Evolutionary conservation across 2,888 invertebrate species (phyloP), one percentile per base, ranked within the genome.

Genomic region (Hirudinaria manillensis): DNA sequence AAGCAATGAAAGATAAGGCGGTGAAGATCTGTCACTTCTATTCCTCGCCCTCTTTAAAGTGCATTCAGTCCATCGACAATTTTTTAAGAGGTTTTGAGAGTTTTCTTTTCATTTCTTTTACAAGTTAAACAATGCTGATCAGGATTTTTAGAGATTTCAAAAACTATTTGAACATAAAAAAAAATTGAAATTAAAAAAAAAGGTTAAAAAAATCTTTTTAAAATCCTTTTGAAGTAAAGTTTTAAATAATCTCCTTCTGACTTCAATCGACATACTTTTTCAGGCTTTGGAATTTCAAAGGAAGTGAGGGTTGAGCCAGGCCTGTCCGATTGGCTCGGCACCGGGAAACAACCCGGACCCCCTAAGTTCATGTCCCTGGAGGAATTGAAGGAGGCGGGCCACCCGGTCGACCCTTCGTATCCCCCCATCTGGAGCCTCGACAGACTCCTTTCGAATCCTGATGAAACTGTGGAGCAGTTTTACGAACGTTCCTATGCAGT

Each of bases 291-390:
- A 6, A 19, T 24, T 61, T 29, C 61, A 19, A 61, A n/a, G 21
- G 29, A 4, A 7, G 16, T 68, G 10, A 68, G 21, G 80, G 88
- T 97, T 24, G 97, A 97, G 83, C 94, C 94, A 0, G 93, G 93
- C 0, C 86, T 97, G 65, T 97, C 95, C 85, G 97, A 97, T 85
- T 97, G 92, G 92, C 88, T 93, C 82, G 90, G 90, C 45, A 96
- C 95, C 94, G 93, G 94, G 84, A 82, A 82, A 73, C 77, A 79
- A 2, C 81, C 80, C 29, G 61, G 68, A n/a, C 68, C 32, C 29
- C 68, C 83, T 45, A 79, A 76, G 45, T 84, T 82, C 80, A 81
- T 84, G 77, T 65, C 81, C 7, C 87, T 88, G 0, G 87, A 89
- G 0, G 94, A 94, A 82, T 85, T 94, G 6, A 86, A 87, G 24